These are phyloP conservation scores for Popillia japonica DNA, from an alignment of 1,140 invertebrate species.

Conservation along the genomic window DNA sequence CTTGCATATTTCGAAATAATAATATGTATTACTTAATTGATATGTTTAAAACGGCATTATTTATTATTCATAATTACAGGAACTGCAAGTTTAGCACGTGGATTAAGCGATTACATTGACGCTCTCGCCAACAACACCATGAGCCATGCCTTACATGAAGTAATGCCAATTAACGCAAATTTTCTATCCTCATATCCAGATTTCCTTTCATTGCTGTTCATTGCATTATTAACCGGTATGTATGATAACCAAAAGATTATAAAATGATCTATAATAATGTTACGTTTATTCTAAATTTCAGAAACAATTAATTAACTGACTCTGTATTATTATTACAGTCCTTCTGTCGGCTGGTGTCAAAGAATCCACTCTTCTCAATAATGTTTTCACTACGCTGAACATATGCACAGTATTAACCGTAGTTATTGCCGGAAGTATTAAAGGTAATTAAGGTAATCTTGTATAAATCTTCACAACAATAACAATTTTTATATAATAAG, in stretches of 20 bases:
- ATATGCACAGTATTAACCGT: slow-evolving; percentile 84
- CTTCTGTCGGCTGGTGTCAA: slow-evolving; percentile 84
- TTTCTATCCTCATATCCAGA: slow-evolving; percentile 85
- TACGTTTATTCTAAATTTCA: slow-evolving; percentile 19
- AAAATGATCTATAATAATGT: not conserved
- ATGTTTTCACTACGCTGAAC: slow-evolving; percentile 89
- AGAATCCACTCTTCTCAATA: slow-evolving; percentile 90
- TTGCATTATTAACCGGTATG: slow-evolving; percentile 70
- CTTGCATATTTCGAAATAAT: too few species aligned
- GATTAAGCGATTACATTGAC: slow-evolving; percentile 90
- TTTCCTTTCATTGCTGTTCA: slow-evolving; percentile 78
- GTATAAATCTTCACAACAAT: not conserved
- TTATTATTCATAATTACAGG: slow-evolving; percentile 63
- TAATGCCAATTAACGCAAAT: slow-evolving; percentile 75
- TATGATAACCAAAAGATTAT: not conserved
- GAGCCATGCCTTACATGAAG: slow-evolving; percentile 69
- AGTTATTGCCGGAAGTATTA: slow-evolving; percentile 82
- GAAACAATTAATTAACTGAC: slow-evolving; percentile 26
- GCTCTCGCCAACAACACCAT: slow-evolving; percentile 79
- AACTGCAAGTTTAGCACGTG: slow-evolving; percentile 90
- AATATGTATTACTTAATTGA: too few species aligned
- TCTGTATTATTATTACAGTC: slow-evolving; percentile 61
- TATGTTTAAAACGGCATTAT: too few species aligned
- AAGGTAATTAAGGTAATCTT: slow-evolving; percentile 65
- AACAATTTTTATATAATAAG: not conserved